Conservation (phyloP, 35 echinoderm and acorn worm genomes). For the Ophiothrix spiculata region DNA sequence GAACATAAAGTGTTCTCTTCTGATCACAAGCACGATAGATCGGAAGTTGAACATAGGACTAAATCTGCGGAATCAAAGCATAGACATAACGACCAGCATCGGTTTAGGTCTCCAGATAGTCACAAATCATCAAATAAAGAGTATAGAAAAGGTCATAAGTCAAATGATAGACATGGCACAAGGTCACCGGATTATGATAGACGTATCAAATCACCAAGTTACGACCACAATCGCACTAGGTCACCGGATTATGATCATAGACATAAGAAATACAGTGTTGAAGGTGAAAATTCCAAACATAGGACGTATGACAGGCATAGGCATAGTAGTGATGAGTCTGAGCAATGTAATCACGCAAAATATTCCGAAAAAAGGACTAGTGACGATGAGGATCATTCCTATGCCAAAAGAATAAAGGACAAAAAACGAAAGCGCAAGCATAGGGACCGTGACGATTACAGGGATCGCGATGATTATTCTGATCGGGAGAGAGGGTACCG, state of each 20-base stretch:
- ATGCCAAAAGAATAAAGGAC: constrained; percentile 11
- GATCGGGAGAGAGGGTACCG: constrained; percentile 15
- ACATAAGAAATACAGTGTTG: background rate
- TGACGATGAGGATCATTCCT: background rate
- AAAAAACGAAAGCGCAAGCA: constrained; percentile 31
- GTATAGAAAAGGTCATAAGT: background rate
- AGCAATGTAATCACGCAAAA: constrained; percentile 9
- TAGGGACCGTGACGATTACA: background rate
- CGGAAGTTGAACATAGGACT: background rate
- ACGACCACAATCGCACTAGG: background rate
- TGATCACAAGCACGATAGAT: background rate
- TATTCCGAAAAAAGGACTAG: background rate
- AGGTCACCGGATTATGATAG: background rate
- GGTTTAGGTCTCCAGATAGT: background rate
- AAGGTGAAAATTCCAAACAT: constrained; percentile 11
- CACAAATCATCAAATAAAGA: background rate
- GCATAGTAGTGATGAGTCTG: constrained; percentile 7
- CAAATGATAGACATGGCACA: background rate
- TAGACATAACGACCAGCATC: background rate
- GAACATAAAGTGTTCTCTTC: background rate
- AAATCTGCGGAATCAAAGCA: background rate
- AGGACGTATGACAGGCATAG: constrained; percentile 18
- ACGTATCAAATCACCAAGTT: background rate
- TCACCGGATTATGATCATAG: background rate
- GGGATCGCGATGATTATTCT: background rate